Conservation (phyloP, 1,140 invertebrate genomes). For the Vollenhovia emeryi region DNA sequence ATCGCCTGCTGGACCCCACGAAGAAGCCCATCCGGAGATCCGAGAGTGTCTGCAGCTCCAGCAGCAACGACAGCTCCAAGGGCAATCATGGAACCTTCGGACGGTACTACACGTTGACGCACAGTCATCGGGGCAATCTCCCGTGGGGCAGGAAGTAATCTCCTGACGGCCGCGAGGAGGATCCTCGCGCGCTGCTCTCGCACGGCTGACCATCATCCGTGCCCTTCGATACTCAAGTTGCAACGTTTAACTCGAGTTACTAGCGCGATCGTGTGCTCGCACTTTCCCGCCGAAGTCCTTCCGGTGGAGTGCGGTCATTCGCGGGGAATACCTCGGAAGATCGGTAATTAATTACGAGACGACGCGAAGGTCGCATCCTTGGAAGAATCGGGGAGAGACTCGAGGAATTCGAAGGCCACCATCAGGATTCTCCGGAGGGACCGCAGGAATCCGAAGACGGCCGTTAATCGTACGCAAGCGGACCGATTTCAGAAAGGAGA, state of each 20-base stretch:
- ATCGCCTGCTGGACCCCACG: constrained; percentile 86
- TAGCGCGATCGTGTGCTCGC: not conserved
- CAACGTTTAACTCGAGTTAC: not conserved
- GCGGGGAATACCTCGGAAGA: not conserved
- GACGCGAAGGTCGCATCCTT: too few species aligned
- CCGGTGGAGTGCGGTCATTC: not conserved
- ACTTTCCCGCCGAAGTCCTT: not conserved
- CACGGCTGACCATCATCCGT: not conserved
- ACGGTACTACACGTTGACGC: constrained; percentile 38
- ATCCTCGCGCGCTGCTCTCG: not conserved
- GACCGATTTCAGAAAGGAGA: not conserved
- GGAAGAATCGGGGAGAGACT: not conserved
- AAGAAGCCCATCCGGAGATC: constrained; percentile 79
- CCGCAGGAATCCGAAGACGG: not conserved
- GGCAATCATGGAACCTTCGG: constrained; percentile 75
- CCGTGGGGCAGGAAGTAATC: constrained; percentile 81
- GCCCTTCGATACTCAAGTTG: not conserved
- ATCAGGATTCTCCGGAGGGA: not conserved
- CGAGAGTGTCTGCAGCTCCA: constrained; percentile 80
- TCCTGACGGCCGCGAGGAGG: not conserved
- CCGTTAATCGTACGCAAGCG: not conserved
- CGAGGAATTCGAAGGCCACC: not conserved
- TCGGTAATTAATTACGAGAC: not conserved
- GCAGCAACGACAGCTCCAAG: constrained; percentile 77
- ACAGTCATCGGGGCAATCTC: constrained; percentile 73